These are phyloP conservation scores for Carabus problematicus DNA, from an alignment of 2,888 invertebrate genomes.

Conservation along the genomic window DNA sequence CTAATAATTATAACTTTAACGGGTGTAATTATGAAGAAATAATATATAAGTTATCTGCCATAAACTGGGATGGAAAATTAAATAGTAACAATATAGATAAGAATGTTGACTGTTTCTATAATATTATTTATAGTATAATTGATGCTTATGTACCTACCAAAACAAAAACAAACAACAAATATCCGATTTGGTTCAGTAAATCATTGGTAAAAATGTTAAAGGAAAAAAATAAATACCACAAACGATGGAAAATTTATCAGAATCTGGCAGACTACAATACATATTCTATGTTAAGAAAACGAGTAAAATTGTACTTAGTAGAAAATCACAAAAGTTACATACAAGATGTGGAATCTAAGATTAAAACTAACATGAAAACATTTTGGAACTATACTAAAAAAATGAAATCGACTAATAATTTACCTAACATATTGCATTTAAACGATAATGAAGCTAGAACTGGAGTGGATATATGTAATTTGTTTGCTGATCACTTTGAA, in stretches of 20 bases:
- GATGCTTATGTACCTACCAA: slow-evolving; percentile 14
- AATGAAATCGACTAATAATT: slow-evolving; percentile 9
- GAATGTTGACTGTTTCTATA: slow-evolving; percentile 20
- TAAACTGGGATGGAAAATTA: slow-evolving; percentile 16
- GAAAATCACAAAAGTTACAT: slow-evolving; percentile 1
- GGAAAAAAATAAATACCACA: slow-evolving; percentile 22
- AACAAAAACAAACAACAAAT: slow-evolving; percentile 3
- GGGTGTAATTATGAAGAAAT: no score
- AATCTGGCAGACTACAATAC: slow-evolving; percentile 10
- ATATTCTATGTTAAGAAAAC: slow-evolving; percentile 1
- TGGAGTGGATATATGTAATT: slow-evolving; percentile 5
- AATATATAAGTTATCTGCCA: no score
- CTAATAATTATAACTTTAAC: no score
- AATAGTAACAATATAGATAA: slow-evolving; percentile 4
- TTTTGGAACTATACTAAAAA: slow-evolving; percentile 18
- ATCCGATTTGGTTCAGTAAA: slow-evolving; percentile 16
- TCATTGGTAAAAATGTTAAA: neutral
- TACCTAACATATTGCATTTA: slow-evolving; percentile 15
- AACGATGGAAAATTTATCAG: slow-evolving; percentile 19
- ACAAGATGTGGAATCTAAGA: neutral
- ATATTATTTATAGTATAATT: slow-evolving; percentile 10
- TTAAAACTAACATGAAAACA: slow-evolving; percentile 14
- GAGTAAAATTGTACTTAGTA: slow-evolving; percentile 11
- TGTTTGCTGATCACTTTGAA: slow-evolving; percentile 24
- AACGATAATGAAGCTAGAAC: slow-evolving; percentile 4